Percentiles rank a stretch among this genome's conserved stretches.
Evolutionary conservation across 2,797 vertebrate species (phyloP).

Genomic region (Crenichthys baileyi): DNA sequence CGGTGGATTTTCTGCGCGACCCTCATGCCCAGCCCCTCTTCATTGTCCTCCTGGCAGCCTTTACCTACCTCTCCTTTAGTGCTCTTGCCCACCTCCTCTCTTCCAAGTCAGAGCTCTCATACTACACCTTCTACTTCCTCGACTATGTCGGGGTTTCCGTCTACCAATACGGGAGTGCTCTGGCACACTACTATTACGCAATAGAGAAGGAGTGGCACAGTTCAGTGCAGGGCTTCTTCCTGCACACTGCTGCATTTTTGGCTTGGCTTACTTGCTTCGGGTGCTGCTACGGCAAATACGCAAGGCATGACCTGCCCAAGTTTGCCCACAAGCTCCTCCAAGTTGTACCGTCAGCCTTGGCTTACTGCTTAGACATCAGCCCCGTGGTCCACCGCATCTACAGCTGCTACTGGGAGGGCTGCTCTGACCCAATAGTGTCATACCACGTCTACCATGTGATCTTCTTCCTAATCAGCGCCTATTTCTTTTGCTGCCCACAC

Average conservation of each 20-base stretch:
- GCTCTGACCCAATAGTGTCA: constrained; percentile 83
- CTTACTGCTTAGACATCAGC: constrained; percentile 93
- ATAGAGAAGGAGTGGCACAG: constrained; percentile 89
- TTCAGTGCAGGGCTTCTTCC: constrained; percentile 81
- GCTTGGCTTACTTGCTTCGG: constrained; percentile 94
- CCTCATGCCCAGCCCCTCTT: constrained; percentile 90
- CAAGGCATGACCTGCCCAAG: constrained; percentile 77
- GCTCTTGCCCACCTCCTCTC: constrained; percentile 92
- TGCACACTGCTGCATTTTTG: constrained; percentile 85
- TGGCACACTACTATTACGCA: constrained; percentile 92
- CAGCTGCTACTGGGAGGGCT: constrained; percentile 77
- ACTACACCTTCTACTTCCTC: constrained; percentile 95
- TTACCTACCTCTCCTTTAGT: constrained; percentile 92
- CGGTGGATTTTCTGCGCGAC: constrained; percentile 89
- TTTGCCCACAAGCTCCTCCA: constrained; percentile 87
- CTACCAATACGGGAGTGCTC: constrained; percentile 93
- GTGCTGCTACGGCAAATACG: constrained; percentile 93
- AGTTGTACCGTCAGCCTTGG: constrained; percentile 91
- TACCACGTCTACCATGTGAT: constrained; percentile 92
- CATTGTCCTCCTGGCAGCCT: constrained; percentile 86
- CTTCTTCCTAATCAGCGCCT: constrained; percentile 90
- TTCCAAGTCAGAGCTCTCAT: constrained; percentile 94
- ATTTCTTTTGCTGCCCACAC: constrained; percentile 93
- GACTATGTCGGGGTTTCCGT: constrained; percentile 94
- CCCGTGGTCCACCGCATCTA: constrained; percentile 91